These are phyloP conservation scores for Mythimna vitellina DNA, from an alignment of 2,888 invertebrate species.

Conservation along the genomic window DNA sequence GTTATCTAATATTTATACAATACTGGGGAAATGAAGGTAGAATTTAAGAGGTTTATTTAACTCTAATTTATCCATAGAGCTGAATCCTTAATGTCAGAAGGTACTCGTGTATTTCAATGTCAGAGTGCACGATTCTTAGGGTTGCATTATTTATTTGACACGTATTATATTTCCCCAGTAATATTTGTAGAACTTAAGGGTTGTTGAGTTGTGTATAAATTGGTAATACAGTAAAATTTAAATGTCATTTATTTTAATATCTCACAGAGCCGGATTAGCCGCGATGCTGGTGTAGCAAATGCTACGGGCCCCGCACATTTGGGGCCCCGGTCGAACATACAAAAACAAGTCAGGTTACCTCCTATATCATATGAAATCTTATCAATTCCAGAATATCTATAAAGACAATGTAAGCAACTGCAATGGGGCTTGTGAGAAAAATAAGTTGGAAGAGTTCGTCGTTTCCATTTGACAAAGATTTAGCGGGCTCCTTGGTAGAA, in stretches of 20 bases:
- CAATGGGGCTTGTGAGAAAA: too few relatives aligned
- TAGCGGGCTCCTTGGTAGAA: too few relatives aligned
- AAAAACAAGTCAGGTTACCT: too few relatives aligned
- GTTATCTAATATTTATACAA: not conserved
- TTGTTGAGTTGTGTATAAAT: not conserved
- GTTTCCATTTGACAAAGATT: too few relatives aligned
- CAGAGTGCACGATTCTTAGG: not conserved
- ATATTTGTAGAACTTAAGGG: not conserved
- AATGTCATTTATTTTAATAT: not conserved
- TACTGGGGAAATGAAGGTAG: not conserved
- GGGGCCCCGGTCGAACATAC: too few relatives aligned
- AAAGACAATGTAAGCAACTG: too few relatives aligned
- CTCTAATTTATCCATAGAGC: not conserved
- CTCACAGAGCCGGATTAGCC: too few relatives aligned
- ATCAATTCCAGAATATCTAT: too few relatives aligned
- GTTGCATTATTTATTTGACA: slow-evolving; percentile 22
- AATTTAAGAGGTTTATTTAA: not conserved
- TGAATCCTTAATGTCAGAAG: not conserved
- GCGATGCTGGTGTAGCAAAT: too few relatives aligned
- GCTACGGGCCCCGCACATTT: too few relatives aligned
- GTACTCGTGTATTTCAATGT: not conserved
- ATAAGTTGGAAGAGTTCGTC: too few relatives aligned
- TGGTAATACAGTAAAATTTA: not conserved
- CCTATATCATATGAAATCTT: too few relatives aligned
- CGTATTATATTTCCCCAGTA: not conserved